Evolutionary conservation across 2,113 vertebrate genomes (phyloP).

Genomic region (Astatoreochromis straeleni): DNA sequence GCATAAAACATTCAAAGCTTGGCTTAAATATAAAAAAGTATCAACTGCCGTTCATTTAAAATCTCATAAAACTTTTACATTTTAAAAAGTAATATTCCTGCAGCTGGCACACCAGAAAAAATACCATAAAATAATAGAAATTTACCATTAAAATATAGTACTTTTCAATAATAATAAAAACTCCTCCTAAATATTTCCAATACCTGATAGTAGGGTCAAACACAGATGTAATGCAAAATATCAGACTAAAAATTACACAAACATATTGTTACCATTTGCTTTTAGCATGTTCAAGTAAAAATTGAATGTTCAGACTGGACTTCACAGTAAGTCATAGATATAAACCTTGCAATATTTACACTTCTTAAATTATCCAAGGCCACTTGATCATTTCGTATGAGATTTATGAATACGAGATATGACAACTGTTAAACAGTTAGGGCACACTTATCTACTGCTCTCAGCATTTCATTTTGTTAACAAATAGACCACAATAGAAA

Average conservation of each 20-base stretch:
- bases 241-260: not conserved
- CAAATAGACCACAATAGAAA: not conserved
- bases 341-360: not conserved
- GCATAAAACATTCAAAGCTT: not conserved
- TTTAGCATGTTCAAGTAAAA: not conserved
- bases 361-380: not conserved
- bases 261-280: not conserved
- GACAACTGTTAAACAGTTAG: not conserved
- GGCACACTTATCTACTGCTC: not conserved
- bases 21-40: not conserved
- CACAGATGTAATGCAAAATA: not conserved
- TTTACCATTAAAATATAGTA: not conserved
- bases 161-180: not conserved
- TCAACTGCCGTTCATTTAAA: not conserved
- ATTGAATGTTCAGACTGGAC: not conserved
- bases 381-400: not conserved
- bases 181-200: not conserved
- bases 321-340: not conserved
- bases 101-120: not conserved
- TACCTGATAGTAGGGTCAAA: not conserved
- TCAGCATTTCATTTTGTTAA: not conserved
- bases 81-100: not conserved
- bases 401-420: not conserved
- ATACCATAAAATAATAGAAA: not conserved
- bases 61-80: not conserved